Evolutionary conservation across 2,113 vertebrate species (phyloP), one percentile per base, ranked within the genome.

Genomic region (Phylloscopus trochiloides): DNA sequence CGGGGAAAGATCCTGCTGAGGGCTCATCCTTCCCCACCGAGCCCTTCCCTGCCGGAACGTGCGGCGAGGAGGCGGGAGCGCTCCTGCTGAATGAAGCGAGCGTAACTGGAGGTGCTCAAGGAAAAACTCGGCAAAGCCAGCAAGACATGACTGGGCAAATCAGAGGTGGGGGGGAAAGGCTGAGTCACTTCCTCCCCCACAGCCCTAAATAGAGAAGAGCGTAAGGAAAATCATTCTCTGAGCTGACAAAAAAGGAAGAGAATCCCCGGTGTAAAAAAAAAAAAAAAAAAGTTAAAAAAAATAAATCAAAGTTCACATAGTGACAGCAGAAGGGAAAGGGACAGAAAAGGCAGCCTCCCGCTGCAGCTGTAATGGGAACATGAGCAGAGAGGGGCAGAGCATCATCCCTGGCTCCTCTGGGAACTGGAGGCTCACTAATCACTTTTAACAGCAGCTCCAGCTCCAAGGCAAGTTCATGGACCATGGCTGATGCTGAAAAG

Each of bases 131-230:
- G 68, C 25, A 68, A 75, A 87, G 36, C 20, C 65, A 55, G 86
- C 22, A 28, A 76, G 51, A 55, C 57, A 93, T 95, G 93, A 96
- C 71, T 26, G 47, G 52, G 93, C 87, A 90, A 88, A 82, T 22
- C 65, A 24, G 54, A 89, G 82, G 82, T 22, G 40, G 52, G 51
- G 55, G 67, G 52, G 31, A 94, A 93, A 94, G 75, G 92, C 82
- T 94, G 94, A 96, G 63, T 97, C 93, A 96, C 78, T 93, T 88
- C 93, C 96, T 90, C 92, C 93, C 78, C 93, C 95, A 74, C 36
- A 93, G 67, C 85, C 74, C 40, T 66, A 92, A 96, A 96, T 36
- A 95, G 89, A 83, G 88, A 67, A 45, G 7, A 80, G 50, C 4
- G 12, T 87, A 95, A 92, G 71, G 63, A 87, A 88, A 92, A 83